phyloP scores from a whole-genome alignment of 2,113 vertebrate species.

The Sardina pilchardus region DNA sequence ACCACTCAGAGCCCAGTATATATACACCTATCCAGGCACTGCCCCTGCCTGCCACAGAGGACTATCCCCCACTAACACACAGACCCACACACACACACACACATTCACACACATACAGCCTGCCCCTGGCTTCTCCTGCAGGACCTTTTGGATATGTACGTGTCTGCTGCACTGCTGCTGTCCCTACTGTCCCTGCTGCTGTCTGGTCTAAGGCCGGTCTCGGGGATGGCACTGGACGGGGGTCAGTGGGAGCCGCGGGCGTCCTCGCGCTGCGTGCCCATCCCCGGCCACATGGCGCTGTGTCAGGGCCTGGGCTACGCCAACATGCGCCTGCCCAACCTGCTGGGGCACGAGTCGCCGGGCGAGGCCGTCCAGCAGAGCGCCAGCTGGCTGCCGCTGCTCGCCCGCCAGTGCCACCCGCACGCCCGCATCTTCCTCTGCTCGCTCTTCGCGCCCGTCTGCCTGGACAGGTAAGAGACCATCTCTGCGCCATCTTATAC shows the following conservation, averaged over 20 bases:
- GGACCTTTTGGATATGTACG: conserved; percentile 36
- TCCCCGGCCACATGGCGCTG: conserved; percentile 76
- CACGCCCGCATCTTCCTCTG: conserved; percentile 82
- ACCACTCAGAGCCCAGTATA: conserved; percentile 63
- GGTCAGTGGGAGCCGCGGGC: conserved; percentile 70
- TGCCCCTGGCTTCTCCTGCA: background rate
- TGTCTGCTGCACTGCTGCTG: conserved; percentile 48
- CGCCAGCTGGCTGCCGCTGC: conserved; percentile 80
- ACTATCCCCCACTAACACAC: background rate
- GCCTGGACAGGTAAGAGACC: conserved; percentile 78
- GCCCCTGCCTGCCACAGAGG: conserved; percentile 22
- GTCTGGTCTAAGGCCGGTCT: conserved; percentile 32
- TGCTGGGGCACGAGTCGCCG: conserved; percentile 79
- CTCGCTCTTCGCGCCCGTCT: conserved; percentile 83
- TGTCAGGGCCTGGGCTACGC: conserved; percentile 81
- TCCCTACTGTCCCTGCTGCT: background rate
- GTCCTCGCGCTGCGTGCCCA: conserved; percentile 70
- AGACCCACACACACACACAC: conserved; percentile 45
- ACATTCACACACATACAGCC: conserved; percentile 23
- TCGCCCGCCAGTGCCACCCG: conserved; percentile 79
- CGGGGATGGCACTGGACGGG: conserved; percentile 45
- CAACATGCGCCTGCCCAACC: conserved; percentile 80
- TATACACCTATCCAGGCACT: conserved; percentile 62
- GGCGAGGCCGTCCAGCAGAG: conserved; percentile 81
- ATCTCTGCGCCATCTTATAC: too few species aligned